Base-by-base conservation (phyloP, 2,888 invertebrate species). In the Hyposoter didymator region DNA sequence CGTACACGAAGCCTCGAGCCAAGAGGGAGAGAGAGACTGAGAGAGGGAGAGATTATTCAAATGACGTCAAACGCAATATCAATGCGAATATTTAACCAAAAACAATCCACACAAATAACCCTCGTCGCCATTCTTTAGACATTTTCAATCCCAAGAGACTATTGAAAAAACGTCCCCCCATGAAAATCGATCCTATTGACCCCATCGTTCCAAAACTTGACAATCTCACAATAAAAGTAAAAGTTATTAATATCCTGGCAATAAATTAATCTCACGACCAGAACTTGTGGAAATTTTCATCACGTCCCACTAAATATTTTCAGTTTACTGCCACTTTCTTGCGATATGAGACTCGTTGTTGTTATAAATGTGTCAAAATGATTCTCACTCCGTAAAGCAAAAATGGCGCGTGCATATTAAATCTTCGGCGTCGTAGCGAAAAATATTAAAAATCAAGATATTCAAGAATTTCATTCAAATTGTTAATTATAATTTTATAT, bases 11-110 rank as follows among this genome's bases (percentile, higher is more conserved):
- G 45, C 22, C 22, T 10, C n/a, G 66, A 2, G 45, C 1, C 1
- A 19, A 49, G n/a, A n/a, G 70, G 49, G 39, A 70, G 70, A 8
- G 45, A 67, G 45, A 67, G 67, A 22, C 10, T 1, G 45, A 67
- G 22, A 19, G 45, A 45, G 64, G 14, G 66, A 66, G 35, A 66
- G 22, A 59, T 0, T 5, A 28, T 22, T 12, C 3, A 28, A 28
- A 59, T 22, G 55, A 59, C 55, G 55, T 59, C 55, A 52, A 52
- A 52, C 7, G n/a, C 49, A 19, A 19, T 19, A 52, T 19, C 52
- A 52, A 52, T 52, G 52, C 8, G 19, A 52, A 52, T 52, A 19
- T 52, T 52, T n/a, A n/a, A 52, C 8, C 8, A 52, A 52, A 52
- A 52, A 52, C 52, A 52, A 52, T 52, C 1, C 8, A 52, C 10